Base-by-base conservation (phyloP, 2,888 invertebrate species). In the Meloe dianella region DNA sequence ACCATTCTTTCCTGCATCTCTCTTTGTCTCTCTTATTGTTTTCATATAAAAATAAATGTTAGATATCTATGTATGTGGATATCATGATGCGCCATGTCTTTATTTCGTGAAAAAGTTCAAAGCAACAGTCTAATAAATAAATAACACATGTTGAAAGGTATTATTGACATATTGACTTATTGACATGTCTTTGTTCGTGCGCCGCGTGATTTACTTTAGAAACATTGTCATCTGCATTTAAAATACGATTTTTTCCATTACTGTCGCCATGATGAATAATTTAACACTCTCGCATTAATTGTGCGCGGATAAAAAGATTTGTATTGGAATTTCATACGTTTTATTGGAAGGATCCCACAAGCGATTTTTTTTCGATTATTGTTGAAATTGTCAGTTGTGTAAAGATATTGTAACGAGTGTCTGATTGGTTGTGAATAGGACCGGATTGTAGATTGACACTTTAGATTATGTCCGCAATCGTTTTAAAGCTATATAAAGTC, bases 391-490 rank as follows among this genome's bases (percentile, higher is more conserved):
- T 47, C 47, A 47, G 47, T 47, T 47, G 47, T 47, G 47, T 47
- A 47, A 78, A 74, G 74, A 74, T 71, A 73, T 76, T 75, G 75
- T 75, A 74, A 69, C 66, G 74, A 78, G 78, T 78, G 79, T 78
- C 77, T 73, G 76, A 75, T 77, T 75, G 76, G 74, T 70, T 70
- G 76, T 78, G 76, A 78, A 76, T 75, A 73, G 74, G 74, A 72
- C 72, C 76, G 73, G 75, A 74, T 70, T 73, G 61, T 59, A 74
- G 79, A 79, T 79, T 78, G 78, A 79, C 78, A 77, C 74, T 69
- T 61, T 64, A 76, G 79, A 79, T 79, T 79, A 71, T 77, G 78
- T 79, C 75, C 74, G 73, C 77, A 77, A 75, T 71, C 76, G 73
- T 71, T 77, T n/a, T 76, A 73, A 74, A 75, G 74, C 73, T 73